Evolutionary conservation across 1,140 invertebrate genomes (phyloP), one percentile per base, ranked within the genome.

Genomic region (Tetramorium simillimum): DNA sequence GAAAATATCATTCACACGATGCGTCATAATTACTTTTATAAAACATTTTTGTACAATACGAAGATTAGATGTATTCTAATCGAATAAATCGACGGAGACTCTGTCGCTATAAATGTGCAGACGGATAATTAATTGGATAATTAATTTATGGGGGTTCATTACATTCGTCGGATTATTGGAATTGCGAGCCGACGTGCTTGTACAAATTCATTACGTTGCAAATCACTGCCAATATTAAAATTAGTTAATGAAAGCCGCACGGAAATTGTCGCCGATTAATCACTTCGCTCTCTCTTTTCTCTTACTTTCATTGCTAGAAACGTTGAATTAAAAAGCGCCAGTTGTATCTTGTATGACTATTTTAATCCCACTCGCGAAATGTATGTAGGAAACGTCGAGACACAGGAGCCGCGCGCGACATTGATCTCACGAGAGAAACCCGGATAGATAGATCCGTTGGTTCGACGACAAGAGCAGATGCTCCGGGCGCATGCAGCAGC

Each of bases 401-500:
- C n/a, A n/a, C 10, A 40, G n/a, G n/a, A 14, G 0, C 2, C 43
- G 24, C 28, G n/a, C 24, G 24, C 24, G 28, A 51, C 51, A 58
- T 62, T 24, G 46, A 77, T 85, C 49, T 78, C 33, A 21, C 33
- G 28, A n/a, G 58, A 28, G 58, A 56, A 56, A 46, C 4, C 3
- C 33, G 33, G 24, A 28, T 65, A 78, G 58, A 85, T 63, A 78
- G 49, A 85, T 85, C 49, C 60, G 33, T 53, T 60, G 53, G 40
- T 43, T 33, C 28, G 56, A 63, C 73, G 40, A 56, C 28, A 24
- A 49, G n/a, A 70, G 63, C 75, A 86, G 63, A 86, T 70, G 62
- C 49, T 43, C 18, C 21, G 18, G 24, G 24, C 12, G 49, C 16
- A 40, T 5, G 18, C 3, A 53, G 37, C 33, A 37, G 7, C 33